Evolutionary conservation across 2,888 invertebrate genomes (phyloP), one percentile per base, ranked within the genome.

Genomic region (Philaethria dido): DNA sequence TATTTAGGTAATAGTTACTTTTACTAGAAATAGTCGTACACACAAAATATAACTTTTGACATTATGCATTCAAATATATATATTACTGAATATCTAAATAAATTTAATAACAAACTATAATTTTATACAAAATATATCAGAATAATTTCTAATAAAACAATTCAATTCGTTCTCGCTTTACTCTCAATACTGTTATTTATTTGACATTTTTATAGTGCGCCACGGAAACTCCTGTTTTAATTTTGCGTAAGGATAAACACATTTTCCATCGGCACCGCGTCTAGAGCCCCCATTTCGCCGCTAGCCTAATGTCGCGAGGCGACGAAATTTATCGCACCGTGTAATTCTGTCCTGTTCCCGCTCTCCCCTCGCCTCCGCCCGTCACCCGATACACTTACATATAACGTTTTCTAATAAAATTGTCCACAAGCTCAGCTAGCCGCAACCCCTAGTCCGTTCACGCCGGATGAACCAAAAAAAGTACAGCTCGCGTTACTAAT

Each of bases 401-500:
- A 89, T 89, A 92, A 87, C 89, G 83, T 86, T 92, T 92, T 90
- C 91, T 93, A 93, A 93, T 93, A 91, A 92, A 93, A 92, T 93
- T 90, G 92, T 92, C 92, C 90, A 88, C 90, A 87, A 89, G 85
- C 85, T 64, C 62, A 71, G 85, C 85, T 86, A 85, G 84, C 87
- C 86, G 80, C 86, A 86, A 82, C 85, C 87, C 88, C 85, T 84
- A 84, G 84, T 84, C 84, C 84, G 87, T 81, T 89, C 87, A 84
- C 84, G 86, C 84, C 88, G 90, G 90, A 92, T 90, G 87, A 90
- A 91, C 92, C 91, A 86, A 92, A 92, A 92, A 92, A 92, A 91
- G 87, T 89, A 88, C 85, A 87, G 88, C 91, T 92, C 91, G 88
- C 89, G 87, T 92, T 92, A 90, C 92, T 92, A 92, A 92, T 92